Evolutionary conservation across 2,888 invertebrate species (phyloP).

Genomic region (Eupithecia subfuscata): DNA sequence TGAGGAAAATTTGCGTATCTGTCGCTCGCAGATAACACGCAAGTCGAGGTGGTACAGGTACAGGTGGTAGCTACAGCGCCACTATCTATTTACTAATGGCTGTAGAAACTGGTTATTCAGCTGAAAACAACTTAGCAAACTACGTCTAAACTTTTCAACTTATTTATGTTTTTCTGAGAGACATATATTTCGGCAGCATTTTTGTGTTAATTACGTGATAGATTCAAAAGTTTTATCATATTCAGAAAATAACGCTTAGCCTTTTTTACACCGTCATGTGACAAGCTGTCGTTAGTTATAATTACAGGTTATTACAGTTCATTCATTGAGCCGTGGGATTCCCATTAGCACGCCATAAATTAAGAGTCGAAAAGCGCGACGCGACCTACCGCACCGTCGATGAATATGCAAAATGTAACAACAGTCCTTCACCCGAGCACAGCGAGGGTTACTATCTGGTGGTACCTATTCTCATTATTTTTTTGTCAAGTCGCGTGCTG

Average conservation of each 20-base stretch:
- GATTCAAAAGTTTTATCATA: not conserved
- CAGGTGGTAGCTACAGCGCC: not conserved
- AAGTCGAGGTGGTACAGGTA: not conserved
- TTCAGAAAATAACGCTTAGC: not conserved
- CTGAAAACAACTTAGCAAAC: not conserved
- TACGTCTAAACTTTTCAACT: not conserved
- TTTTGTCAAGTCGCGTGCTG: not conserved
- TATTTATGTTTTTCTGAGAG: not conserved
- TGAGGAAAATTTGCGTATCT: not conserved
- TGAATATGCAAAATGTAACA: conserved; percentile 65
- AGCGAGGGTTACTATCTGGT: not conserved
- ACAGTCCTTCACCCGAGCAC: conserved; percentile 44
- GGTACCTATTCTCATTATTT: not conserved
- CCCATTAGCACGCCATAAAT: conserved; percentile 53
- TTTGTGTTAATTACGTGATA: not conserved
- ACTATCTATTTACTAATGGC: not conserved
- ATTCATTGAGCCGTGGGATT: conserved; percentile 35
- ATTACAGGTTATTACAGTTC: conserved; percentile 16
- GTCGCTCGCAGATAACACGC: not conserved
- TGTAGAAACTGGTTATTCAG: not conserved
- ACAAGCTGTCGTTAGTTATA: not conserved
- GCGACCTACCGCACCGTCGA: conserved; percentile 63
- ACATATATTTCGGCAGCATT: too few relatives aligned
- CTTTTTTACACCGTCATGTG: too few relatives aligned
- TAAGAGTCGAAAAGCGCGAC: conserved; percentile 57